phyloP scores from a whole-genome alignment of 2,797 vertebrate genomes.

The Megaceryle alcyon region DNA sequence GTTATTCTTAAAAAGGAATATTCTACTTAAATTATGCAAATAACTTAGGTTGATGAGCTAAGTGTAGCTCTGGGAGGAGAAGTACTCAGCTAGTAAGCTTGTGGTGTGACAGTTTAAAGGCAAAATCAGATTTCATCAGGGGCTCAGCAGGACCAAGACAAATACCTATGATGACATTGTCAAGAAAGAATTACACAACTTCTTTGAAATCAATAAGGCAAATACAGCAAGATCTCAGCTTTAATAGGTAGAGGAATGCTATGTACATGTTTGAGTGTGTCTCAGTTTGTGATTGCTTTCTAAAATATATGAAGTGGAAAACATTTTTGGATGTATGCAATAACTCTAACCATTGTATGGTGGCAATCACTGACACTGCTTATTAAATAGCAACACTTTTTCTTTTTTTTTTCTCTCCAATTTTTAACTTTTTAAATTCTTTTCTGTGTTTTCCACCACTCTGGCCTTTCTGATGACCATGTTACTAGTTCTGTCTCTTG shows the following conservation, averaged over 20 bases:
- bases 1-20: neutral
- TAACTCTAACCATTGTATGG: neutral
- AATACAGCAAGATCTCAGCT: neutral
- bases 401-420: neutral
- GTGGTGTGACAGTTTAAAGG: neutral
- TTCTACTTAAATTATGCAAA: neutral
- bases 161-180: neutral
- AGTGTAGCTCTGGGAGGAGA: neutral
- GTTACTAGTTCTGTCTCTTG: conserved; percentile 26
- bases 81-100: neutral
- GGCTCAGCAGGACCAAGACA: neutral
- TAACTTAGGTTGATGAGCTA: neutral
- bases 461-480: neutral
- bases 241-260: neutral
- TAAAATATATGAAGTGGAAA: neutral
- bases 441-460: neutral
- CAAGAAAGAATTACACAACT: neutral
- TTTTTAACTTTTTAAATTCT: conserved; percentile 21
- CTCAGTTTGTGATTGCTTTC: neutral
- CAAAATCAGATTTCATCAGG: conserved; percentile 29
- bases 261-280: neutral
- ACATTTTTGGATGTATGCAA: neutral
- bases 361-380: neutral
- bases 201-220: neutral
- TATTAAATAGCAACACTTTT: neutral